Percentiles rank a stretch among this genome's conserved stretches.
phyloP scores from a whole-genome alignment of 2,888 invertebrate genomes.

The Conops quadrifasciatus region DNA sequence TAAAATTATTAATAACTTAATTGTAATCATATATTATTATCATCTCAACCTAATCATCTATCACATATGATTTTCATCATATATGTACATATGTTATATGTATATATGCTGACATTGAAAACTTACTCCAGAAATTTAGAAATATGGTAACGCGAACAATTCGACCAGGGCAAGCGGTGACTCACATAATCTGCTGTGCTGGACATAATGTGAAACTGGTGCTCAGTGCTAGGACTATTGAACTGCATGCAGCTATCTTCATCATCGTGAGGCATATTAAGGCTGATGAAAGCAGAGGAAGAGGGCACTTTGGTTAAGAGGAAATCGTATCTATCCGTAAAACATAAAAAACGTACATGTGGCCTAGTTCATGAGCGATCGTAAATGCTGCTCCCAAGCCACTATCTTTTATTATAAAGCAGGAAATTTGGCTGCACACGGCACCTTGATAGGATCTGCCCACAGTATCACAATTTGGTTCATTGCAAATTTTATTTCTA shows the following conservation, averaged over 20 bases:
- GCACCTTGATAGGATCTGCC: slow-evolving; percentile 84
- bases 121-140: slow-evolving; percentile 85
- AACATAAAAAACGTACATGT: slow-evolving; percentile 77
- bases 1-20: no score
- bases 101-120: no score
- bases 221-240: slow-evolving; percentile 64
- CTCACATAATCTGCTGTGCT: slow-evolving; percentile 80
- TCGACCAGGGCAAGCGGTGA: slow-evolving; percentile 89
- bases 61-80: no score
- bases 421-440: slow-evolving; percentile 80
- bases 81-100: no score
- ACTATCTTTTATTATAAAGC: slow-evolving; percentile 88
- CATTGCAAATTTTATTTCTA: slow-evolving; percentile 76
- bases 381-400: slow-evolving; percentile 89
- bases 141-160: slow-evolving; percentile 78
- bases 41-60: no score
- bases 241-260: slow-evolving; percentile 72
- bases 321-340: no score
- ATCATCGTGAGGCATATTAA: slow-evolving; percentile 87
- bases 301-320: no score
- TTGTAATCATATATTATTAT: no score
- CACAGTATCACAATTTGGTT: slow-evolving; percentile 72
- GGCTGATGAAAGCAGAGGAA: slow-evolving; percentile 67
- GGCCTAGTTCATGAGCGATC: slow-evolving; percentile 90
- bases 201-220: slow-evolving; percentile 80